phyloP scores from a whole-genome alignment of 1,140 invertebrate genomes.

The Papilio glaucus region DNA sequence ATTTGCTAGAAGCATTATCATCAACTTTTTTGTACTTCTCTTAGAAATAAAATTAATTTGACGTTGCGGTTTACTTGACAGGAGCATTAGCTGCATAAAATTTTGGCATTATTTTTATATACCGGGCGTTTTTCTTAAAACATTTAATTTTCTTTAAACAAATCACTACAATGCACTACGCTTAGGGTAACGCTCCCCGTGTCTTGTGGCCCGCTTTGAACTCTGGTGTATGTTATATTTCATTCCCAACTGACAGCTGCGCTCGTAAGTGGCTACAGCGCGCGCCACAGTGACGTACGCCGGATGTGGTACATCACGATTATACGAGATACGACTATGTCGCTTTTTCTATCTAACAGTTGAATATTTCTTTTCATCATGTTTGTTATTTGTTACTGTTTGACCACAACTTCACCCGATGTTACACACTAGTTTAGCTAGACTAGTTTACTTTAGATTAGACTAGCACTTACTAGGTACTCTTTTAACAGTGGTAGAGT shows the following conservation, averaged over 20 bases:
- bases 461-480: too few relatives aligned
- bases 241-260: constrained; percentile 7
- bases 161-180: neutral
- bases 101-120: neutral
- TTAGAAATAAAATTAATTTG: too few relatives aligned
- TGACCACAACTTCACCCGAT: too few relatives aligned
- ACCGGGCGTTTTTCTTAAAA: neutral
- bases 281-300: constrained; percentile 10
- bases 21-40: too few relatives aligned
- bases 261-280: constrained; percentile 24
- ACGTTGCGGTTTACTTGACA: too few relatives aligned
- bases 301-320: constrained; percentile 16
- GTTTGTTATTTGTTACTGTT: neutral
- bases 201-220: constrained; percentile 13
- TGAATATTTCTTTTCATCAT: too few relatives aligned
- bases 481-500: too few relatives aligned
- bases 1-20: too few relatives aligned
- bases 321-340: constrained; percentile 7
- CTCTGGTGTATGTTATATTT: constrained; percentile 21
- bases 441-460: too few relatives aligned
- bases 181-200: neutral
- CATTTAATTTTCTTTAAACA: neutral
- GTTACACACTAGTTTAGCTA: too few relatives aligned
- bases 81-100: too few relatives aligned
- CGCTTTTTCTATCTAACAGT: neutral